A percentile compares a stretch with the other conserved stretches of the same genome.
These are phyloP conservation scores for Heteropelma amictum DNA, from an alignment of 2,888 invertebrate species.

Conservation along the genomic window DNA sequence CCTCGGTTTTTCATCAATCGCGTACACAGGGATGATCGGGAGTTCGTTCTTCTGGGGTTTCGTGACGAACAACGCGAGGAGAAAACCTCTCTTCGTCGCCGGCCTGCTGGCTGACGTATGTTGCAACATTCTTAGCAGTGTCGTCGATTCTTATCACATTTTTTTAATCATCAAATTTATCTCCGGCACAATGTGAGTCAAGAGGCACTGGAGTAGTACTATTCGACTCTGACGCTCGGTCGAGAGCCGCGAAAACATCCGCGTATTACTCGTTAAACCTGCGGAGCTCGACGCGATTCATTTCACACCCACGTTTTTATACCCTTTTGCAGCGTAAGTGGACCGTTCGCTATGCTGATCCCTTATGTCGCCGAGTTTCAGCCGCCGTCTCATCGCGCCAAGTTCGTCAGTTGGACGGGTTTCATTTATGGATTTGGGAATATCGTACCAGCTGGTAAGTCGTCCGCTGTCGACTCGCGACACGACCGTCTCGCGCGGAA, in stretches of 20 bases:
- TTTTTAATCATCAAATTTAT: slow-evolving; percentile 86
- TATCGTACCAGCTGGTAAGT: slow-evolving; percentile 81
- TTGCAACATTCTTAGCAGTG: slow-evolving; percentile 82
- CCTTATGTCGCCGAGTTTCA: slow-evolving; percentile 88
- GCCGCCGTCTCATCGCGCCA: slow-evolving; percentile 82
- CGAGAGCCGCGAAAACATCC: neutral
- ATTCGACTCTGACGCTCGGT: neutral
- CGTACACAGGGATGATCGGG: slow-evolving; percentile 86
- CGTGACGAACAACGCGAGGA: slow-evolving; percentile 85
- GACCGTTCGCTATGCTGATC: slow-evolving; percentile 86
- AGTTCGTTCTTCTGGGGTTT: slow-evolving; percentile 89
- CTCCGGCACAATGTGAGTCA: slow-evolving; percentile 87
- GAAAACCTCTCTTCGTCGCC: slow-evolving; percentile 83
- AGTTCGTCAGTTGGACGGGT: slow-evolving; percentile 83
- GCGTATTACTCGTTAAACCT: no score
- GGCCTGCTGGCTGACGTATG: slow-evolving; percentile 83
- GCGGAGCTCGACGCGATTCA: no score
- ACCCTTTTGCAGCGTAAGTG: slow-evolving; percentile 81
- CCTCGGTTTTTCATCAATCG: no score
- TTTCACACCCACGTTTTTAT: neutral
- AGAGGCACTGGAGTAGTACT: neutral
- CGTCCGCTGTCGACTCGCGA: neutral
- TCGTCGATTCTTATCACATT: slow-evolving; percentile 84
- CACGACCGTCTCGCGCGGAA: no score
- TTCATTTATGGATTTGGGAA: slow-evolving; percentile 84